Evolutionary conservation across 30 jellyfish, hydroid and myxozoan genomes (phyloP), one percentile per base, ranked within the genome.

Genomic region (Turritopsis rubra): DNA sequence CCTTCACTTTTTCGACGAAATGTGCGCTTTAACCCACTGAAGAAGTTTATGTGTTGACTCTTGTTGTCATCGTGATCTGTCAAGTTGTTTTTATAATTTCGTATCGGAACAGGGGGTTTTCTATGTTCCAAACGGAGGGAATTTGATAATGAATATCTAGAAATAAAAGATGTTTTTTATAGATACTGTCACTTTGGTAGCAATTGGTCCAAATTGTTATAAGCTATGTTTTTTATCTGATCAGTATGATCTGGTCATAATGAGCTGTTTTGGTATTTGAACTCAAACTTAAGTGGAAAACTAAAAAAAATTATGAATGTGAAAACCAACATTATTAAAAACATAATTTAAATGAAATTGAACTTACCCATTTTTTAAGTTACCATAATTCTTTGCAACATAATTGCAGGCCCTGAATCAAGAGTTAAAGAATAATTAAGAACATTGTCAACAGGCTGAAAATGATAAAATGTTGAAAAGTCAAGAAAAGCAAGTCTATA

Each of bases 41-140:
- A 68, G 30, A 68, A 68, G 77, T 23, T 68, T 68, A 27, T 9
- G 77, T 27, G 31, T 0, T 68, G 28, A n/a, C 19, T 68, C 28
- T 23, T n/a, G 9, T 17, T 68, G 23, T n/a, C 30, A 17, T 19
- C 21, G 8, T 23, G 30, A 7, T n/a, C 31, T 7, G 9, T 19
- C 19, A 17, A 7, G 28, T 23, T 23, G 30, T n/a, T 68, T 1
- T 23, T n/a, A 0, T 8, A 68, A 19, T 68, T 68, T 68, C 77
- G 28, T 7, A 23, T 68, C 0, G 77, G 77, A 7, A 27, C 77
- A n/a, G 77, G 77, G 9, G 77, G 77, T 68, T 68, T 68, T 68
- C 77, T 23, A 1, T 19, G 16, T 23, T 68, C 77, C 30, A 27
- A 19, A n/a, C 77, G 28, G 17, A 68, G 30, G 0, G 77, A 68